Base-by-base conservation (phyloP, 2,797 vertebrate genomes). In the Sylvilagus floridanus region DNA sequence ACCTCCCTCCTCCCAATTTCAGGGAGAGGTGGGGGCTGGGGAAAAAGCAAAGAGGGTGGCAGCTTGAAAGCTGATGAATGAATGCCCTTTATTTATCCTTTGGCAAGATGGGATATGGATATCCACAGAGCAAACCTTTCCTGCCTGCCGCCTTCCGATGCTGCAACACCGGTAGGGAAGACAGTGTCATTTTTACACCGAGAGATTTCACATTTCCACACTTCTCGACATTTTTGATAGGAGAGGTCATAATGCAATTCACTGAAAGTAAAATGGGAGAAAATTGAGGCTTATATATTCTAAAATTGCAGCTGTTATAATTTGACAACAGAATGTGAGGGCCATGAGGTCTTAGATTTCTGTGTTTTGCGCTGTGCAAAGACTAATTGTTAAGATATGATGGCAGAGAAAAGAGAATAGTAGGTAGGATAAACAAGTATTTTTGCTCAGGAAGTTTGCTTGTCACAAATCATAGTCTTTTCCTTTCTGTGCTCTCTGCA, bases 71-170 rank as follows among this genome's bases (percentile, higher is more conserved):
- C 97, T 97, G 97, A 98, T 97, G 98, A 98, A 97, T 54, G 95
- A 96, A 97, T 96, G 98, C 96, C 98, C 98, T 98, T 98, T 97
- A 98, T 98, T 98, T 97, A 98, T 98, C 98, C 98, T 98, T 97
- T 98, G 97, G 97, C 97, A 96, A 97, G 96, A 97, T 60, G 94
- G 96, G 97, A 96, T 97, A 96, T 94, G 97, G 97, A 97, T 96
- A 96, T 97, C 95, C 95, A 98, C 91, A 92, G 95, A 0, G 28
- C 94, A 97, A 96, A 97, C 94, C 30, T 6, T 83, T 97, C 94
- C 97, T 35, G 95, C 94, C 97, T 97, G 96, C 93, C 6, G 96
- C 93, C 6, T 69, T 88, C 96, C 93, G 88, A 76, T n/a, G 94
- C 88, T 96, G 94, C 88, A 93, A 47, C 50, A 37, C 72, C 93